Evolutionary conservation across 2,113 vertebrate genomes (phyloP).

Genomic region (Corapipo altera): DNA sequence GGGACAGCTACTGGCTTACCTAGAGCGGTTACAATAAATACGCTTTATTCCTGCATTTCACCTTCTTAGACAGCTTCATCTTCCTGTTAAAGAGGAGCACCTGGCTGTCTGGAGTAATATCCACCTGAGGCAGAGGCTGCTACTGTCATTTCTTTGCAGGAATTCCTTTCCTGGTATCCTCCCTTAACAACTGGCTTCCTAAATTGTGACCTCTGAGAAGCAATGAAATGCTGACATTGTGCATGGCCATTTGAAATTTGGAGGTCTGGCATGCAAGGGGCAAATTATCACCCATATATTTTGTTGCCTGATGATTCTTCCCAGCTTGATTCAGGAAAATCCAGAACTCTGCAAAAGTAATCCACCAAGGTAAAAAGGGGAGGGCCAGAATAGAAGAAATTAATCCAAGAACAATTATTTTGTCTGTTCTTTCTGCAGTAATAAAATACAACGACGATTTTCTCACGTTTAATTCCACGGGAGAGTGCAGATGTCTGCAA

Average conservation of each 20-base stretch:
- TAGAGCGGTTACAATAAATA: not conserved
- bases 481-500: slow-evolving; percentile 31
- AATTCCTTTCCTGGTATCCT: not conserved
- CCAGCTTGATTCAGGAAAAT: not conserved
- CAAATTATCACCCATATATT: not conserved
- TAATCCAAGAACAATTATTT: not conserved
- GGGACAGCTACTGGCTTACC: not conserved
- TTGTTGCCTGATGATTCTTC: not conserved
- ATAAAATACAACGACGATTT: slow-evolving; percentile 11
- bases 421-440: not conserved
- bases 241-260: not conserved
- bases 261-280: not conserved
- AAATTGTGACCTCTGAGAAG: not conserved
- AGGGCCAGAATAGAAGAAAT: not conserved
- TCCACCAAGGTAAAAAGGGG: not conserved
- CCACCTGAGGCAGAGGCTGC: not conserved
- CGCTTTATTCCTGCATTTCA: not conserved
- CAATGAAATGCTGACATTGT: not conserved
- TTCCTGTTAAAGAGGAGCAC: not conserved
- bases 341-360: not conserved
- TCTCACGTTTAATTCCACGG: slow-evolving; percentile 18
- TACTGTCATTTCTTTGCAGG: not conserved
- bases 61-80: not conserved
- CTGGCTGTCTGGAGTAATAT: not conserved
- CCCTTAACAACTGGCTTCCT: not conserved